Percentiles rank a stretch among this genome's conserved stretches.
Conservation (phyloP, 2,797 vertebrate genomes). For the Enteromius thamalakanensis region DNA sequence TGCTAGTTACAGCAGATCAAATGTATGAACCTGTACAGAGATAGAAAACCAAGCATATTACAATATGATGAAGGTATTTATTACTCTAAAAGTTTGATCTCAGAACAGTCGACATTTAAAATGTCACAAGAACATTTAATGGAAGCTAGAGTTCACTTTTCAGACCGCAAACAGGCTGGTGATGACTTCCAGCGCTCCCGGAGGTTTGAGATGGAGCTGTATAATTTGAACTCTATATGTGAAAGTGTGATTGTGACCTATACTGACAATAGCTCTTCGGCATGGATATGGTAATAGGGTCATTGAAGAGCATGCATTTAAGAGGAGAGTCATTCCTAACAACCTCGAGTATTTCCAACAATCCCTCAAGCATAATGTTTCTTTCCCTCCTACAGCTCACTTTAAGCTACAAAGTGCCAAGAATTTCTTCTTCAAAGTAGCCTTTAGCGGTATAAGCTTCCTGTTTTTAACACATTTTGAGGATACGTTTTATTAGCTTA, state of each 20-base stretch:
- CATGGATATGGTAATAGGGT: constrained; percentile 34
- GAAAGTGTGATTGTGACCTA: constrained; percentile 19
- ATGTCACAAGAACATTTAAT: constrained; percentile 31
- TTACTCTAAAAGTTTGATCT: constrained; percentile 18
- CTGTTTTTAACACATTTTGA: constrained; percentile 45
- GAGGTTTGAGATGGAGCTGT: constrained; percentile 16
- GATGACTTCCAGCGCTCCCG: constrained; percentile 25
- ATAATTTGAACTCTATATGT: constrained; percentile 30
- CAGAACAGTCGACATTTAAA: constrained; percentile 32
- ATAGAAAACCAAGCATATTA: not conserved
- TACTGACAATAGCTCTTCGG: constrained; percentile 18
- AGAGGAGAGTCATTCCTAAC: constrained; percentile 27
- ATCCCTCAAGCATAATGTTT: constrained; percentile 41
- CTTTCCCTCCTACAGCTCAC: constrained; percentile 6
- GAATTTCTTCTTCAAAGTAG: constrained; percentile 29
- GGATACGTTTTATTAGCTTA: constrained; percentile 28
- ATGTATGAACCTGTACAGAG: not conserved
- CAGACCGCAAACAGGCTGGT: constrained; percentile 32
- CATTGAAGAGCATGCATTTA: constrained; percentile 28
- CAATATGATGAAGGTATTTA: constrained; percentile 2
- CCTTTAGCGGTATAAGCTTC: constrained; percentile 26
- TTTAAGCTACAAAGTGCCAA: constrained; percentile 44
- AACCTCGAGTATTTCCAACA: constrained; percentile 23
- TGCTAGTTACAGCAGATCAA: not conserved
- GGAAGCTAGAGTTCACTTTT: constrained; percentile 32